A percentile compares a stretch with the other conserved stretches of the same genome.
Evolutionary conservation across 1,140 invertebrate species (phyloP).

Genomic region (Varroa destructor): DNA sequence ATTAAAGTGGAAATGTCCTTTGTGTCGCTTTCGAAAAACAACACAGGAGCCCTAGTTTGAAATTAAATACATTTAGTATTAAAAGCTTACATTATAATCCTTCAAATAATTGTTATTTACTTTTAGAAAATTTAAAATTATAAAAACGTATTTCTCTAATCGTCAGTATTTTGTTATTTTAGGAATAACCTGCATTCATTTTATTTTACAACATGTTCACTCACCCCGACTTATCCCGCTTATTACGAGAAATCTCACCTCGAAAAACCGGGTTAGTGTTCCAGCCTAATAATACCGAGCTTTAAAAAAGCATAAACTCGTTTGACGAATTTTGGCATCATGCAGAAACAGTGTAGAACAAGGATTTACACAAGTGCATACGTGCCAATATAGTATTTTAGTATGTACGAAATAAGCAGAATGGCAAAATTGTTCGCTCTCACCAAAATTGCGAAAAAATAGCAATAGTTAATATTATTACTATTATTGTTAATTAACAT

Average conservation of each 20-base stretch:
- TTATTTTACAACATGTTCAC: slow-evolving; percentile 53
- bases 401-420: too few relatives aligned
- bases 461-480: neutral
- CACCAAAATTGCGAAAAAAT: neutral
- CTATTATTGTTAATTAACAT: too few relatives aligned
- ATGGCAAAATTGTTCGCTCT: too few relatives aligned
- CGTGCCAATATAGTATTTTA: too few relatives aligned
- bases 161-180: neutral
- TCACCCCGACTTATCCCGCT: slow-evolving; percentile 69
- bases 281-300: neutral
- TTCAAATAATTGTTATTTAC: neutral
- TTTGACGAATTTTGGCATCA: neutral
- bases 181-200: slow-evolving; percentile 24
- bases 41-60: too few relatives aligned
- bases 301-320: neutral
- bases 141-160: too few relatives aligned
- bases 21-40: too few relatives aligned
- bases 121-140: slow-evolving; percentile 44
- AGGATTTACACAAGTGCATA: neutral
- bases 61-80: neutral
- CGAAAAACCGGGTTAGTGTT: slow-evolving; percentile 46
- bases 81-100: neutral
- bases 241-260: slow-evolving; percentile 58
- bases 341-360: neutral
- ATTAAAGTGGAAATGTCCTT: too few relatives aligned